A percentile compares a stretch with the other conserved stretches of the same genome.
Conservation (phyloP, 2,113 vertebrate species). For the Pomatorhinus ruficollis region DNA sequence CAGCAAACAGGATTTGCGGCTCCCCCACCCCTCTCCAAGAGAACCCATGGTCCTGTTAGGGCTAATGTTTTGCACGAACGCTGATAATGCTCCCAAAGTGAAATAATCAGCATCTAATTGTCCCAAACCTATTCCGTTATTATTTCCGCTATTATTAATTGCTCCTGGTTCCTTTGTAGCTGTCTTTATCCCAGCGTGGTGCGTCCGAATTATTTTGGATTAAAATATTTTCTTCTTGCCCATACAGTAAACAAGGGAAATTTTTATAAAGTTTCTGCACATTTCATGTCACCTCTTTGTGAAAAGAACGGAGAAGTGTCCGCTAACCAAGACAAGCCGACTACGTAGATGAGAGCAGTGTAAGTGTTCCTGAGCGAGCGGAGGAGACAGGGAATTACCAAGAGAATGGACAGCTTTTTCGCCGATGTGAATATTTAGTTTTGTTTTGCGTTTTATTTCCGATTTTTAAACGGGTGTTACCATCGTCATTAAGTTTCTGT, state of each 20-base stretch:
- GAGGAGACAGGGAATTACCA: background rate
- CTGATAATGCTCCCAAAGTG: background rate
- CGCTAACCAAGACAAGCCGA: background rate
- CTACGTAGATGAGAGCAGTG: background rate
- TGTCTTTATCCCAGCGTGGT: background rate
- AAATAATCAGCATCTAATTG: background rate
- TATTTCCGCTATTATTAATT: background rate
- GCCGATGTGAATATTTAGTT: background rate
- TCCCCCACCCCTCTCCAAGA: rapidly evolving
- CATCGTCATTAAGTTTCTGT: slow-evolving; percentile 30
- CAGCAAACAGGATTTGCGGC: background rate
- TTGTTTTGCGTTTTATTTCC: background rate
- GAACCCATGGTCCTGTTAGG: background rate
- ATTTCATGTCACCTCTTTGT: background rate
- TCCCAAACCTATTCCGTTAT: background rate
- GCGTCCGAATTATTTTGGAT: background rate
- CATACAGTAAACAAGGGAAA: background rate
- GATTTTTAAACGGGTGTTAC: slow-evolving; percentile 39
- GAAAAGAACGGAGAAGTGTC: background rate
- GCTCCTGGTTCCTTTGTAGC: background rate
- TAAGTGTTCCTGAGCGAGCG: background rate
- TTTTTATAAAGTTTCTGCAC: background rate
- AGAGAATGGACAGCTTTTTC: background rate
- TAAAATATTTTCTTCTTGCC: background rate
- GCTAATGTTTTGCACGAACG: background rate